Base-by-base conservation (phyloP, 2,888 invertebrate species). In the Melanchra persicariae region DNA sequence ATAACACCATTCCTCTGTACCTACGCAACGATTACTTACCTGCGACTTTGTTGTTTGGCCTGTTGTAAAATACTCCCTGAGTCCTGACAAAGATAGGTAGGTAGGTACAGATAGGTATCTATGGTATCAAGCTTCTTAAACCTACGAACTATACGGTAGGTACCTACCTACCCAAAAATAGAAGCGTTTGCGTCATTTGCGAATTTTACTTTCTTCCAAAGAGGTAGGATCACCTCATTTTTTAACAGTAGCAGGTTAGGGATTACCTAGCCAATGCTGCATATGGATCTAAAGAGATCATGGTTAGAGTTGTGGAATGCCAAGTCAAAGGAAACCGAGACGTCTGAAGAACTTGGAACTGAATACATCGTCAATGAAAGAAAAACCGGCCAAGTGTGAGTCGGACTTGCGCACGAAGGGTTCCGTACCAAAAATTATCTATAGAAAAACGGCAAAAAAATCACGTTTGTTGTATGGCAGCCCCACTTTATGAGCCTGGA, bases 1-100 rank as follows among this genome's bases (percentile, higher is more conserved):
- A 91, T 89, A 91, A 88, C 91, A 91, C 90, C 89, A 89, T 90
- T 89, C 87, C 87, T 77, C 77, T 49, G 52, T 71, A n/a, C n/a
- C n/a, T n/a, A 84, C 77, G 77, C 70, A 79, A 80, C 77, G 30
- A 69, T 70, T 70, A 64, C 63, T 58, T 67, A 52, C 55, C 19
- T 63, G 69, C 12, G 0, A 43, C 37, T 69, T 66, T 58, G 54
- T 40, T 70, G 57, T 62, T 55, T 64, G 24, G 52, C 54, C 45
- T 9, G 34, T 57, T 60, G 17, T 57, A 55, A 47, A 66, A 62
- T 26, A 26, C 26, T 19, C 52, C 2, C 51, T 24, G 51, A 52
- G 7, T 17, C 2, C 24, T 26, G 51, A 51, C 24, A 0, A 17
- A 52, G 12, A 7, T 51, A 22, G 1, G 22, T 22, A 22, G 6